Evolutionary conservation across 2,888 invertebrate species (phyloP).

Genomic region (Gastrophysa polygoni): DNA sequence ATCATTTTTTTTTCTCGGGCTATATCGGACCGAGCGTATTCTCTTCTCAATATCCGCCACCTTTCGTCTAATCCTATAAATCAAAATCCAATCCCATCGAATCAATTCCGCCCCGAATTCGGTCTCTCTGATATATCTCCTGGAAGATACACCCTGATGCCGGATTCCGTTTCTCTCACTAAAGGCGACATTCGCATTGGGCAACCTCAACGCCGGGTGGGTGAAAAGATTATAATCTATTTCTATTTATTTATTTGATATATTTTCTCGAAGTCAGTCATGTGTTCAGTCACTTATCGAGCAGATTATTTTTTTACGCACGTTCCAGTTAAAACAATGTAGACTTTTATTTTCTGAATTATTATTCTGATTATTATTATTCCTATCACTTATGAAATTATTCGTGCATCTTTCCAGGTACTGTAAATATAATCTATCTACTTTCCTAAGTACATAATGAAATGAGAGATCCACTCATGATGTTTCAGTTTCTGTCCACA

Average conservation of each 20-base stretch:
- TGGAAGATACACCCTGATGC: conserved; percentile 38
- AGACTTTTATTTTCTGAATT: too few relatives aligned
- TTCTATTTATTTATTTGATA: neutral
- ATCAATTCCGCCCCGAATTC: conserved; percentile 37
- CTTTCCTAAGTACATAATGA: too few relatives aligned
- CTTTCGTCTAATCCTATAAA: conserved; percentile 43
- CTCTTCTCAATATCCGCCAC: conserved; percentile 17
- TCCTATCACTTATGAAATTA: too few relatives aligned
- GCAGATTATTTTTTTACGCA: too few relatives aligned
- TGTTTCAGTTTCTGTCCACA: too few relatives aligned
- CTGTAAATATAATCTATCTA: too few relatives aligned
- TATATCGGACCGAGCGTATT: conserved; percentile 14
- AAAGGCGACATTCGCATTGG: conserved; percentile 25
- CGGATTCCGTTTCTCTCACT: conserved; percentile 44
- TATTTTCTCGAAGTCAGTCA: too few relatives aligned
- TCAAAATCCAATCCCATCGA: conserved; percentile 44
- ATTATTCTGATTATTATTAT: too few relatives aligned
- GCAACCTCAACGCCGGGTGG: neutral
- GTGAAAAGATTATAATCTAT: neutral
- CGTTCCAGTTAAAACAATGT: too few relatives aligned
- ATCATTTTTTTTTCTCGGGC: conserved; percentile 12
- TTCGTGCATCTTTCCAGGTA: too few relatives aligned
- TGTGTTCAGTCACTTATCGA: too few relatives aligned
- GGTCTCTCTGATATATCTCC: conserved; percentile 15
- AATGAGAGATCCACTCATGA: too few relatives aligned